phyloP scores from a whole-genome alignment of 2,888 invertebrate genomes.

The Apantesis nais region DNA sequence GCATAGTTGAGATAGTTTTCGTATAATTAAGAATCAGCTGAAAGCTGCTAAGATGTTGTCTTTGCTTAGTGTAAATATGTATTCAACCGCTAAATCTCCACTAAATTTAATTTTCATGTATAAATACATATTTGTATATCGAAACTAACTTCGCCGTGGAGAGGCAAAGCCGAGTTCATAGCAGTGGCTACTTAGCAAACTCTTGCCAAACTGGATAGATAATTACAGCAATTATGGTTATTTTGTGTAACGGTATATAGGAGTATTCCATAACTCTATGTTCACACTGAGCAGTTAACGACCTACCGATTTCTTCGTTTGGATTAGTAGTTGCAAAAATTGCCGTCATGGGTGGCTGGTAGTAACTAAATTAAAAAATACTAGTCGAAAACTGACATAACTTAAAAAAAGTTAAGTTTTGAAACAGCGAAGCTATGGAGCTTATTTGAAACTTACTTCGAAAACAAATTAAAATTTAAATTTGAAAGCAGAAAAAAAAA shows the following conservation, averaged over 20 bases:
- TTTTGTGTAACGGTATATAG: slow-evolving; percentile 14
- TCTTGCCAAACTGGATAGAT: slow-evolving; percentile 44
- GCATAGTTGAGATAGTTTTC: no score
- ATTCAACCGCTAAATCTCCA: no score
- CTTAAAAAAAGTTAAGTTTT: neutral
- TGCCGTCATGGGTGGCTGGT: neutral
- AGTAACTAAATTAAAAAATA: neutral
- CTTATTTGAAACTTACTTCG: neutral
- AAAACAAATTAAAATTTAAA: neutral
- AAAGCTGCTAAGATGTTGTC: no score
- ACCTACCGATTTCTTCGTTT: neutral
- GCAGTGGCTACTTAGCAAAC: slow-evolving; percentile 7
- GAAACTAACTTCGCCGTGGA: neutral
- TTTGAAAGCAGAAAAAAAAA: neutral
- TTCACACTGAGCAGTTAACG: neutral
- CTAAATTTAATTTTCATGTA: no score
- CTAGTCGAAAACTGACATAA: neutral
- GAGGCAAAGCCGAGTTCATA: neutral
- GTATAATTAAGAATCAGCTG: no score
- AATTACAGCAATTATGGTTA: slow-evolving; percentile 22
- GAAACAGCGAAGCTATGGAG: neutral
- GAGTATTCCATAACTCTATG: slow-evolving; percentile 12
- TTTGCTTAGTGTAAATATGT: no score
- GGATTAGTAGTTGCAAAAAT: slow-evolving; percentile 4
- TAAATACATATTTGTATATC: no score